These are phyloP conservation scores for Psylliodes chrysocephalus DNA, from an alignment of 2,888 invertebrate genomes.

Conservation along the genomic window DNA sequence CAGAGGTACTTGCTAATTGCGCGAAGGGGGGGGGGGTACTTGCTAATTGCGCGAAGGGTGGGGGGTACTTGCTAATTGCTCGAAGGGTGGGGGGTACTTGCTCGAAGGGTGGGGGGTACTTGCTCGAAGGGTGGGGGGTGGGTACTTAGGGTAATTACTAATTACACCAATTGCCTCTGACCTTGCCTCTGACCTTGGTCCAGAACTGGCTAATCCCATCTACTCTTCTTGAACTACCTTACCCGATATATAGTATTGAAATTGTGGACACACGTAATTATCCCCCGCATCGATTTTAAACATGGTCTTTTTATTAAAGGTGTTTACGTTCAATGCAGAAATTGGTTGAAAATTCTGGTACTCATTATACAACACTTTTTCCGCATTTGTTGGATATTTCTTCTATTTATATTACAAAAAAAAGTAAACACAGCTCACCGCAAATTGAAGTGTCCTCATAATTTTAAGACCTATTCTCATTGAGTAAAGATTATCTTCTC, in stretches of 20 bases:
- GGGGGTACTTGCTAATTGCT: too few species aligned
- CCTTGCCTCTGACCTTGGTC: too few species aligned
- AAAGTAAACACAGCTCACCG: conserved; percentile 11
- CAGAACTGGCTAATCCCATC: too few species aligned
- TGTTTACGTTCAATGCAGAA: conserved; percentile 1
- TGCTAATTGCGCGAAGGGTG: too few species aligned
- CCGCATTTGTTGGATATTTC: background rate
- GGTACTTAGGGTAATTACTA: too few species aligned
- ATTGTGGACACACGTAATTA: background rate
- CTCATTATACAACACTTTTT: conserved; percentile 1
- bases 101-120: too few species aligned
- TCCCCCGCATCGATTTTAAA: too few species aligned
- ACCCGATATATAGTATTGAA: conserved; percentile 1
- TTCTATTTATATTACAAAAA: conserved; percentile 11
- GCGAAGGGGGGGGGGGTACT: too few species aligned
- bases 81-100: too few species aligned
- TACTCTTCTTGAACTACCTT: conserved; percentile 15
- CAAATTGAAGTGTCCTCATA: conserved; percentile 15
- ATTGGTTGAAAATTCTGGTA: conserved; percentile 11
- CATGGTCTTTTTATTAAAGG: conserved; percentile 8
- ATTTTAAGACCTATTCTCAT: conserved; percentile 20
- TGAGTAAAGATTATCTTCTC: conserved; percentile 24
- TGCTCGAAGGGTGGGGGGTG: too few species aligned
- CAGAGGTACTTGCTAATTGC: too few species aligned
- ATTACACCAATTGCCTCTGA: too few species aligned